Evolutionary conservation across 2,888 invertebrate genomes (phyloP).

Genomic region (Ametastegia equiseti): DNA sequence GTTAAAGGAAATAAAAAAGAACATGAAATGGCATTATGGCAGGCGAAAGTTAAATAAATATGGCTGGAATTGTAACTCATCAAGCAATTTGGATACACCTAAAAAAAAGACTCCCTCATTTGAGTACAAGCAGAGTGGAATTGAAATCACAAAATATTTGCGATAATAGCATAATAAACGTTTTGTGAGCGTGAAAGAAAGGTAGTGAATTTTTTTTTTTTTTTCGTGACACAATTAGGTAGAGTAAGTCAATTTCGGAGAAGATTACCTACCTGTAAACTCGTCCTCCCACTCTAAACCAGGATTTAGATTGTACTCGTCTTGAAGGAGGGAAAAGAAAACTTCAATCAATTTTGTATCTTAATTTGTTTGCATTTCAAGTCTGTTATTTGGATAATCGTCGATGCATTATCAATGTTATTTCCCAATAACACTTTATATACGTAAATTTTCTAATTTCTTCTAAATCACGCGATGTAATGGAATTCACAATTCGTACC

Average conservation of each 20-base stretch:
- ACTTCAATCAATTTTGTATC: constrained; percentile 76
- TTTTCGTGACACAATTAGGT: constrained; percentile 49
- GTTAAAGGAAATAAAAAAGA: constrained; percentile 52
- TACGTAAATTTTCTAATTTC: neutral
- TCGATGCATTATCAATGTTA: constrained; percentile 53
- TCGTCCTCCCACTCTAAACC: constrained; percentile 99
- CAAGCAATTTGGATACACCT: constrained; percentile 37
- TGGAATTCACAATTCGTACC: neutral
- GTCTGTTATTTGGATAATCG: constrained; percentile 55
- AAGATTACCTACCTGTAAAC: constrained; percentile 96
- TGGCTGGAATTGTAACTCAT: constrained; percentile 28
- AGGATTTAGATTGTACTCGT: constrained; percentile 99
- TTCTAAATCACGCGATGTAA: neutral
- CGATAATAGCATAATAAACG: constrained; percentile 5
- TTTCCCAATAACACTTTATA: neutral
- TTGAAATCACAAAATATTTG: constrained; percentile 23
- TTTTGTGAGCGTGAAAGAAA: constrained; percentile 38
- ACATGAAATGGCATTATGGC: constrained; percentile 24
- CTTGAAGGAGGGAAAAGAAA: constrained; percentile 87
- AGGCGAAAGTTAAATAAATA: constrained; percentile 19
- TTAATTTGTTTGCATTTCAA: constrained; percentile 64
- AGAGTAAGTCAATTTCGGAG: constrained; percentile 63
- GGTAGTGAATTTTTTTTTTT: constrained; percentile 46
- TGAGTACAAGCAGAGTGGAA: constrained; percentile 31
- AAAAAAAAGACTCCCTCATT: constrained; percentile 41